Evolutionary conservation across 2,113 vertebrate species (phyloP).

Genomic region (Steatornis caripensis): DNA sequence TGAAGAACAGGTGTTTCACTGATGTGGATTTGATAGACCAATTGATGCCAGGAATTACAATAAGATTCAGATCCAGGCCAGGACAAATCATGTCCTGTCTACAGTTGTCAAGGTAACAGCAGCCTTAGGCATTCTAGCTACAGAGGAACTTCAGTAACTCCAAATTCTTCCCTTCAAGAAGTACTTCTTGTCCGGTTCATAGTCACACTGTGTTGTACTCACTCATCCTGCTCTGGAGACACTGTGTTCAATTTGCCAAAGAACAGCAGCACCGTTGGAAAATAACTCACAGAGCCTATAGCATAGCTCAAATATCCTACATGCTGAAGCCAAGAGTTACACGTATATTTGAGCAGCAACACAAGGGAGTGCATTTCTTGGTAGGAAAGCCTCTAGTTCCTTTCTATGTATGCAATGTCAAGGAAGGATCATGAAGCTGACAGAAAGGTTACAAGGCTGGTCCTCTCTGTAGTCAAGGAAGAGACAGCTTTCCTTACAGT

Average conservation of each 20-base stretch:
- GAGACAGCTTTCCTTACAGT: neutral
- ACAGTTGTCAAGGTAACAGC: neutral
- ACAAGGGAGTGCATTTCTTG: accelerated
- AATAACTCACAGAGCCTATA: neutral
- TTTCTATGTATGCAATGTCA: neutral
- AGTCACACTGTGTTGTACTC: neutral
- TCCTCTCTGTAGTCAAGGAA: neutral
- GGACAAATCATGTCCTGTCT: neutral
- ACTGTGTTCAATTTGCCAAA: neutral
- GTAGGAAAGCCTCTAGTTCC: neutral
- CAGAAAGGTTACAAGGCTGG: neutral
- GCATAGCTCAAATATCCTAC: neutral
- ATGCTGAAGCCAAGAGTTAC: neutral
- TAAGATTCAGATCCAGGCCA: neutral
- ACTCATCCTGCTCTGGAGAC: neutral
- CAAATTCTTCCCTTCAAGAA: neutral
- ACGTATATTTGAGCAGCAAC: neutral
- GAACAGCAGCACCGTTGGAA: neutral
- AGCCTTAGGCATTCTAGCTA: neutral
- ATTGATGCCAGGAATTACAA: neutral
- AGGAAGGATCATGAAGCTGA: neutral
- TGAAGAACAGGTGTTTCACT: neutral
- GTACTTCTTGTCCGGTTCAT: neutral
- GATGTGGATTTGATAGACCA: neutral
- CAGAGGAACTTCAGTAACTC: neutral